Percentiles rank a stretch among this genome's conserved stretches.
phyloP scores from a whole-genome alignment of 92 coral and sea anemone genomes.

The Porites divaricata region DNA sequence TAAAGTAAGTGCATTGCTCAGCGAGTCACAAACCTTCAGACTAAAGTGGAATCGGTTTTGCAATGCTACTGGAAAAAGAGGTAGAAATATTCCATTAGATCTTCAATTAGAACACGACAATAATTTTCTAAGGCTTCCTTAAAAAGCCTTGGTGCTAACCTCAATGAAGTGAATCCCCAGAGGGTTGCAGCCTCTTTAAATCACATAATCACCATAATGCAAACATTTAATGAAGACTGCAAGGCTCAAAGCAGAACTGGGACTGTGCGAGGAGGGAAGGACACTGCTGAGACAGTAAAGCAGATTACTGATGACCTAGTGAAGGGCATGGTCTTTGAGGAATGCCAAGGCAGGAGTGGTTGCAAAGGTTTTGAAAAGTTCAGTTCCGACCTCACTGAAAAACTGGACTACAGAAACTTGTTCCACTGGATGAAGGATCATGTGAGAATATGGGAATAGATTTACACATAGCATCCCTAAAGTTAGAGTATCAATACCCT shows the following conservation, averaged over 20 bases:
- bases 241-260: neutral
- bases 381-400: neutral
- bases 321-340: neutral
- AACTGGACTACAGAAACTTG: conserved; percentile 7
- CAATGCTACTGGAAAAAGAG: conserved; percentile 5
- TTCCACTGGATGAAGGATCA: conserved; percentile 1
- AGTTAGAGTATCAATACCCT: neutral
- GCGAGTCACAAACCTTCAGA: conserved; percentile 28
- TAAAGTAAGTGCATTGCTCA: neutral
- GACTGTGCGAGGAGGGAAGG: conserved; percentile 39
- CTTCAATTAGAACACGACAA: neutral
- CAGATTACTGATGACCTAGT: conserved; percentile 38
- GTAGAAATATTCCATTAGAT: conserved; percentile 19
- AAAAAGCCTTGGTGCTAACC: conserved; percentile 31
- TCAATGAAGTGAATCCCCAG: conserved; percentile 35
- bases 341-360: conserved; percentile 16
- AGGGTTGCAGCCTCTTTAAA: conserved; percentile 16
- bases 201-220: neutral
- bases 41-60: conserved; percentile 41
- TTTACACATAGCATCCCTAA: neutral
- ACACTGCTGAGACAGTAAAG: conserved; percentile 20
- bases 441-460: neutral
- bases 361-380: conserved; percentile 29
- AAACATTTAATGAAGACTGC: conserved; percentile 31
- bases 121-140: conserved; percentile 25